Conservation (phyloP, 2,113 vertebrate species). For the Piprites chloris region DNA sequence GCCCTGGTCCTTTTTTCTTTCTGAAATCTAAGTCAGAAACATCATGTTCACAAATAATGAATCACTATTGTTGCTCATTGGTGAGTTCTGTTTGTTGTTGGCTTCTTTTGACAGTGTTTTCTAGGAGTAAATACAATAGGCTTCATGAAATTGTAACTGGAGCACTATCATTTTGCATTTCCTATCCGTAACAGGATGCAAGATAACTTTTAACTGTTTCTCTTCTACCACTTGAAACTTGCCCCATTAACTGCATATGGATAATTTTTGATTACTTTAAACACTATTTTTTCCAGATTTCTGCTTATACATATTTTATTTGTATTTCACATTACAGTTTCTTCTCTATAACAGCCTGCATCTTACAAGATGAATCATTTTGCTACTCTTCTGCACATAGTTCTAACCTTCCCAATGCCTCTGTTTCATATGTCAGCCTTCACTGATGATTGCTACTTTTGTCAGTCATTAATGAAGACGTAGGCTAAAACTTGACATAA, state of each 20-base stretch:
- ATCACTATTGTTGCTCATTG: neutral
- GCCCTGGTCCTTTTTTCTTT: neutral
- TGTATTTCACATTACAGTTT: neutral
- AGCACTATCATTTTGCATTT: neutral
- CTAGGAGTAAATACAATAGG: neutral
- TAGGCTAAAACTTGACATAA: neutral
- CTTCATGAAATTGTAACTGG: neutral
- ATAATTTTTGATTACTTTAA: neutral
- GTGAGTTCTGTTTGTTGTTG: neutral
- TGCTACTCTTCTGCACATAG: neutral
- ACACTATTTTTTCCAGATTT: neutral
- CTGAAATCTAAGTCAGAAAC: neutral
- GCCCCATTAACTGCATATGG: neutral
- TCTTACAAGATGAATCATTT: neutral
- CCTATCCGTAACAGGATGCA: neutral
- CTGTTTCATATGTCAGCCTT: neutral
- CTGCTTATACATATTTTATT: neutral
- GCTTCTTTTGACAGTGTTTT: neutral
- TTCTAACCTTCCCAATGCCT: neutral
- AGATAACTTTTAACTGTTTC: neutral
- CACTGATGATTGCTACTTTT: neutral
- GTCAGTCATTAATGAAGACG: constrained; percentile 3
- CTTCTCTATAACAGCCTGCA: neutral
- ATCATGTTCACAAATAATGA: neutral
- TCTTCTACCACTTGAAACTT: neutral